Conservation (phyloP, 2,888 invertebrate genomes). For the Chrysina gloriosa region DNA sequence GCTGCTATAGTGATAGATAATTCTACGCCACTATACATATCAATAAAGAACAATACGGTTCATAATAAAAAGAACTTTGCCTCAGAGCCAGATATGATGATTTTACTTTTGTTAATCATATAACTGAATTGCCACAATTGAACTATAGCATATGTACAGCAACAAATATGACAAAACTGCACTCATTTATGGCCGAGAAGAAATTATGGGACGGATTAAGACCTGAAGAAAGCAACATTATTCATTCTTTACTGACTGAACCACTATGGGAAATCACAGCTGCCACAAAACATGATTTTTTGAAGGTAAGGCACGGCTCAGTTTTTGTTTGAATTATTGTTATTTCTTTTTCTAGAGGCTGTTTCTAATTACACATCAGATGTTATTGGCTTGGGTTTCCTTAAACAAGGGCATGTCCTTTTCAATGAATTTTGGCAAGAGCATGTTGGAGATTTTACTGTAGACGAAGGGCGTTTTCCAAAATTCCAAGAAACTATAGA, state of each 20-base stretch:
- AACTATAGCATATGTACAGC: conserved; percentile 89
- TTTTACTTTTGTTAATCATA: conserved; percentile 80
- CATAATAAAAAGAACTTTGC: conserved; percentile 76
- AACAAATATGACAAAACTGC: conserved; percentile 81
- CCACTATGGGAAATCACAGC: conserved; percentile 90
- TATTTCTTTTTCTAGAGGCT: conserved; percentile 61
- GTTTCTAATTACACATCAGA: conserved; percentile 87
- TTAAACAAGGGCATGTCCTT: conserved; percentile 82
- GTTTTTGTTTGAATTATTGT: neutral
- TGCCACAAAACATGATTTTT: conserved; percentile 72
- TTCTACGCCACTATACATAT: conserved; percentile 81
- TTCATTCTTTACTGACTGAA: conserved; percentile 82
- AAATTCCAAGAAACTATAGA: conserved; percentile 82
- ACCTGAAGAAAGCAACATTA: conserved; percentile 78
- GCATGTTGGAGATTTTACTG: conserved; percentile 84
- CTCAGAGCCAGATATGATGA: conserved; percentile 82
- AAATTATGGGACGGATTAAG: conserved; percentile 87
- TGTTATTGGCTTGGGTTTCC: conserved; percentile 72
- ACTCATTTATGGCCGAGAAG: conserved; percentile 82
- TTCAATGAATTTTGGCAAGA: conserved; percentile 88
- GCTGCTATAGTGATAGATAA: conserved; percentile 83
- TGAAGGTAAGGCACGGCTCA: too few species aligned
- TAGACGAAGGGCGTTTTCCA: conserved; percentile 83
- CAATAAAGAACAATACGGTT: conserved; percentile 72
- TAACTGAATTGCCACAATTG: conserved; percentile 77